Base-by-base conservation (phyloP, 1,140 invertebrate species). In the Amyelois transitella region DNA sequence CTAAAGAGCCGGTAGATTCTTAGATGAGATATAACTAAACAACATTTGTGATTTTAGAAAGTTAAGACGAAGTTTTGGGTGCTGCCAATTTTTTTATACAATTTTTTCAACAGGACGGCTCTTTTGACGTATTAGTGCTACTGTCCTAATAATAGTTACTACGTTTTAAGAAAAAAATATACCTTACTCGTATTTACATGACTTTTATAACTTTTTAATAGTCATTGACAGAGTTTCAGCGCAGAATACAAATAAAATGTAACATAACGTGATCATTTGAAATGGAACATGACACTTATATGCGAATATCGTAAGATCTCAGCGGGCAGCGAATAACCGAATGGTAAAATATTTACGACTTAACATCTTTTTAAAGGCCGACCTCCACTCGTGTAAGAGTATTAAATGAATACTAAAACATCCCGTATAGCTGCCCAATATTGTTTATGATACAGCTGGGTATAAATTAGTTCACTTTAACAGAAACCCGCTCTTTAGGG, bases 401-500 rank as follows among this genome's bases (percentile, higher is more conserved):
- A 81, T 77, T 75, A 79, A 67, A 73, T 68, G 63, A 52, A 62
- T 69, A 74, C 60, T 67, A 75, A 78, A 77, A 73, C 73, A 77
- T 72, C 62, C 73, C 66, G 69, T 72, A 75, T 77, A 68, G 69
- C 71, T 66, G 59, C 56, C 22, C 38, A 32, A 72, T 72, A 72
- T 82, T 85, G 80, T 86, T 85, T 88, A 85, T 82, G 80, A 72
- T 77, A 78, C 78, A 76, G 68, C 61, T 69, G 67, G 69, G 64
- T 81, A 81, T 87, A 85, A 87, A 87, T 87, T 85, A 82, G 81
- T 83, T 75, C 80, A 79, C 54, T 80, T 66, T 72, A 81, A 77
- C 76, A 73, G 70, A 72, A 69, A 68, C 63, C 67, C 72, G 76
- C 81, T 84, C 77, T 84, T 86, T 75, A 86, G 82, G 81, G 82